Conservation (phyloP, 2,113 vertebrate species). For the Hippoglossus stenolepis region DNA sequence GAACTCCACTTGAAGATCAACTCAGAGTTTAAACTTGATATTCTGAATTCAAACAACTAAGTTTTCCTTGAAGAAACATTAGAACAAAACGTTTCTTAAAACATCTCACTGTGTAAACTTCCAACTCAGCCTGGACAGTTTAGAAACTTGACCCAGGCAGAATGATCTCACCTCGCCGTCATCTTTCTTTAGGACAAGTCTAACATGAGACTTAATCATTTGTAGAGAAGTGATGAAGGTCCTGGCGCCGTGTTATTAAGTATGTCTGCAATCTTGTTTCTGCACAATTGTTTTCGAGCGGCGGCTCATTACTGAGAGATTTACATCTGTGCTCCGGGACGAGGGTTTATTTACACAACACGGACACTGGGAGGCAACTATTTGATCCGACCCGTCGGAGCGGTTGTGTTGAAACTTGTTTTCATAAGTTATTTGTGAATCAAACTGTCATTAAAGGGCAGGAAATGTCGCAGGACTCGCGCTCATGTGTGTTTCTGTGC, state of each 20-base stretch:
- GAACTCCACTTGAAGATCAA: no score
- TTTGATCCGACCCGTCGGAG: conserved; percentile 9
- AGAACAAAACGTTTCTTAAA: no score
- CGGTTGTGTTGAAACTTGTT: conserved; percentile 15
- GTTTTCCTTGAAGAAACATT: no score
- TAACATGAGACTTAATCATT: no score
- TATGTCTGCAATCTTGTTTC: not conserved
- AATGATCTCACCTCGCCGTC: not conserved
- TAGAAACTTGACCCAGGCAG: not conserved
- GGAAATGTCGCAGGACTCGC: not conserved
- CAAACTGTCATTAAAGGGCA: not conserved
- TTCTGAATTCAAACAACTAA: no score
- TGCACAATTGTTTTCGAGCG: not conserved
- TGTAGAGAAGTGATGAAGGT: no score
- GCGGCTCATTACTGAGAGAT: not conserved
- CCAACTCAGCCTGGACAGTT: no score
- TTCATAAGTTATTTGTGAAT: conserved; percentile 7
- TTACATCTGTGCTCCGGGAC: conserved; percentile 1
- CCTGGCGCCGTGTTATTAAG: not conserved
- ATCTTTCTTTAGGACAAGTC: not conserved
- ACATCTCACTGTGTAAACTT: no score
- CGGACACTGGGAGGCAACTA: not conserved
- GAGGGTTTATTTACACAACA: conserved; percentile 40
- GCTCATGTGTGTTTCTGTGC: not conserved
- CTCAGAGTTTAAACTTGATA: no score